phyloP scores from a whole-genome alignment of 1,140 invertebrate genomes.

The Laupala kohalensis region DNA sequence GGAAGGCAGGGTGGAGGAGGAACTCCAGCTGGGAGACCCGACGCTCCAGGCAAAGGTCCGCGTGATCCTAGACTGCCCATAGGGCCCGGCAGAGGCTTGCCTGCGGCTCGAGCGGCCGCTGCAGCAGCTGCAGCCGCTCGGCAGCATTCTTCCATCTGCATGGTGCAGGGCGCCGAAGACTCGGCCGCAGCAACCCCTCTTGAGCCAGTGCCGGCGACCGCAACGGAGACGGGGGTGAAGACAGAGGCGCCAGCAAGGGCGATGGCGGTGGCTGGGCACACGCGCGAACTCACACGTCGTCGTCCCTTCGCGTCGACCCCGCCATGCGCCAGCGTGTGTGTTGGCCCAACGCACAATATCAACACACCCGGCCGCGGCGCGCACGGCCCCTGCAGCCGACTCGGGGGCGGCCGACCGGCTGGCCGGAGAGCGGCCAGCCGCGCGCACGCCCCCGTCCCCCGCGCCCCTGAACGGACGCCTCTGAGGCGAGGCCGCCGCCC shows the following conservation, averaged over 20 bases:
- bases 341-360: neutral
- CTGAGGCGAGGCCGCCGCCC: no score
- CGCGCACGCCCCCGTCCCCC: no score
- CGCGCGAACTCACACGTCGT: no score
- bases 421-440: neutral
- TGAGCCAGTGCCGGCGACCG: no score
- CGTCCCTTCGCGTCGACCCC: neutral
- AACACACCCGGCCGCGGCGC: neutral
- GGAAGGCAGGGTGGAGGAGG: neutral
- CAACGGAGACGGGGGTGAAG: neutral
- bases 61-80: no score
- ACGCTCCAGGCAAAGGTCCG: neutral
- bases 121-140: neutral
- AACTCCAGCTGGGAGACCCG: neutral
- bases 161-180: neutral
- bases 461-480: no score
- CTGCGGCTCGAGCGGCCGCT: neutral
- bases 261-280: neutral
- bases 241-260: neutral
- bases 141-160: constrained; percentile 11
- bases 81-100: no score
- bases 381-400: neutral
- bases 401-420: neutral
- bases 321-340: neutral
- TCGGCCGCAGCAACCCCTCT: no score